Evolutionary conservation across 2,113 vertebrate species (phyloP).

Genomic region (Engystomops pustulosus): DNA sequence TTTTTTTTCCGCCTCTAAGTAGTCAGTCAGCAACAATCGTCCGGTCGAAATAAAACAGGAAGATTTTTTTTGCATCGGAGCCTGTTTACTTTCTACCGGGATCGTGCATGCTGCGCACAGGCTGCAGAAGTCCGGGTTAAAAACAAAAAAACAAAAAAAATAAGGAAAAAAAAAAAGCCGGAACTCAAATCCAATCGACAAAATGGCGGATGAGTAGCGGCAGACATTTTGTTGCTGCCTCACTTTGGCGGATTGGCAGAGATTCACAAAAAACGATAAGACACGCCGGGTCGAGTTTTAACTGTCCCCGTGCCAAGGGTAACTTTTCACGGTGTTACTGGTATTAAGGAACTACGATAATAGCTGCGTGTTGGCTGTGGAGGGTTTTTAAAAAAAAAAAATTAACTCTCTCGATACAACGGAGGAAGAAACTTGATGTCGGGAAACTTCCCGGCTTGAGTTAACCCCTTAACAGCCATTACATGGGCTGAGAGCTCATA

Average conservation of each 20-base stretch:
- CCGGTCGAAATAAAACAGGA: slow-evolving; percentile 69
- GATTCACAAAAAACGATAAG: slow-evolving; percentile 34
- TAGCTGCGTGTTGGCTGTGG: slow-evolving; percentile 8
- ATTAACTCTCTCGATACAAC: slow-evolving; percentile 23
- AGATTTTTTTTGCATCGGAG: slow-evolving; percentile 68
- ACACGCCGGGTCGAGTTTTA: slow-evolving; percentile 37
- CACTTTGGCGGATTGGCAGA: slow-evolving; percentile 8
- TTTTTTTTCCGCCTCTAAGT: slow-evolving; percentile 71
- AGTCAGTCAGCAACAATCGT: slow-evolving; percentile 76
- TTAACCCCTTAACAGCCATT: not conserved
- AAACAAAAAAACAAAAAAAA: no score
- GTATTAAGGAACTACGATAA: slow-evolving; percentile 33
- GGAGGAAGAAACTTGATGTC: no score
- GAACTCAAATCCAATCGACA: slow-evolving; percentile 66
- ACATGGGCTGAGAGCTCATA: not conserved
- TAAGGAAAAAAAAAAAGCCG: not conserved
- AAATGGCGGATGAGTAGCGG: slow-evolving; percentile 77
- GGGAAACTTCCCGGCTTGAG: not conserved
- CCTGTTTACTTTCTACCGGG: slow-evolving; percentile 63
- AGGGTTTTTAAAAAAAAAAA: no score
- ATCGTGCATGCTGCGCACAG: slow-evolving; percentile 67
- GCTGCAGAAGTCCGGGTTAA: slow-evolving; percentile 65
- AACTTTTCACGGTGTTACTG: slow-evolving; percentile 27
- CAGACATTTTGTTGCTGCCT: slow-evolving; percentile 78
- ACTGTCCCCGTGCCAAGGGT: slow-evolving; percentile 36